Evolutionary conservation across 1,140 invertebrate genomes (phyloP).

Genomic region (Drosophila busckii): DNA sequence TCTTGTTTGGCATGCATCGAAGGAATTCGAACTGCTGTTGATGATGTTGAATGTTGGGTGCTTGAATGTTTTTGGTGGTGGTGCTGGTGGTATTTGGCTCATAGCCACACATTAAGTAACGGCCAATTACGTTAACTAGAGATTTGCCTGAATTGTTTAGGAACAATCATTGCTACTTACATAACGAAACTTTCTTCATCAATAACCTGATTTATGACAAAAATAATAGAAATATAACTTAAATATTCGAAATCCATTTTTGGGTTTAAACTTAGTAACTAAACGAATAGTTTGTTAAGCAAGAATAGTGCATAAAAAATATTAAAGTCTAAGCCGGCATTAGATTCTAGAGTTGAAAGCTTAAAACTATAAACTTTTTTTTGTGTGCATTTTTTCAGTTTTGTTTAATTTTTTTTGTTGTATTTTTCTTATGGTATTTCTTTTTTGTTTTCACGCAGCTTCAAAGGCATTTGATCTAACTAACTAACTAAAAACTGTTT

Average conservation of each 20-base stretch:
- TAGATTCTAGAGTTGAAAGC: conserved; percentile 60
- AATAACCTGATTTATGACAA: conserved; percentile 27
- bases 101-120: conserved; percentile 57
- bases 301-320: conserved; percentile 21
- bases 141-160: conserved; percentile 66
- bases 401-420: conserved; percentile 23
- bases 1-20: conserved; percentile 38
- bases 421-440: conserved; percentile 32
- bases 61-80: not conserved
- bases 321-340: conserved; percentile 72
- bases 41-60: conserved; percentile 6
- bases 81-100: conserved; percentile 6
- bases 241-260: conserved; percentile 8
- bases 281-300: not conserved
- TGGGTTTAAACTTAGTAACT: not conserved
- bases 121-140: conserved; percentile 63
- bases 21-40: conserved; percentile 33
- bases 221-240: conserved; percentile 22
- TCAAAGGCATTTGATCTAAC: conserved; percentile 75
- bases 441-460: conserved; percentile 58
- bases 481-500: conserved; percentile 67
- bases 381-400: conserved; percentile 11
- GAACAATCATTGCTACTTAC: conserved; percentile 68
- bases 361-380: conserved; percentile 35
- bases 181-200: conserved; percentile 17